These are phyloP conservation scores for Conus canariensis DNA, from an alignment of 2,888 invertebrate genomes.

Conservation along the genomic window DNA sequence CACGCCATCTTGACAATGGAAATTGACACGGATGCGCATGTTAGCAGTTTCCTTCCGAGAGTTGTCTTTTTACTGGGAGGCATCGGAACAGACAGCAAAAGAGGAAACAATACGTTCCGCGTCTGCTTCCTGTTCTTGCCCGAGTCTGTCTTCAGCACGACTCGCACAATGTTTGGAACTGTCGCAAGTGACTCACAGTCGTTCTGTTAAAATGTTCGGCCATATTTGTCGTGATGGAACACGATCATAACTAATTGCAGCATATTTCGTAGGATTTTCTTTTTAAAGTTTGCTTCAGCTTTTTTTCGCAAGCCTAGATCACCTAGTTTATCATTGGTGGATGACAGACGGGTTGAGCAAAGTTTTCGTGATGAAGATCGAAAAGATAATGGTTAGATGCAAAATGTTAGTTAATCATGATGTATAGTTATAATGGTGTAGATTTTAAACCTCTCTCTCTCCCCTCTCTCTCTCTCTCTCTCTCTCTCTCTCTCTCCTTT, in stretches of 20 bases:
- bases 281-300: no score
- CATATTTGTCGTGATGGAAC: background rate
- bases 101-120: conserved; percentile 18
- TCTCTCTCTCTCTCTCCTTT: background rate
- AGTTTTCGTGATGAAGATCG: no score
- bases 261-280: no score
- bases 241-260: no score
- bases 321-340: background rate
- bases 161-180: no score
- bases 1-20: background rate
- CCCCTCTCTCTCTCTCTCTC: background rate
- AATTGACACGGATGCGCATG: conserved; percentile 22
- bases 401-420: no score
- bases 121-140: conserved; percentile 1
- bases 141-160: background rate
- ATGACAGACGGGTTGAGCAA: no score
- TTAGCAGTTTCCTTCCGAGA: conserved; percentile 27
- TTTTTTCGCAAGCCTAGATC: no score
- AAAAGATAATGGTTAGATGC: background rate
- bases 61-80: conserved; percentile 31
- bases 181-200: no score
- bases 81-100: conserved; percentile 18
- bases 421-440: no score
- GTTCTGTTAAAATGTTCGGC: background rate
- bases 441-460: background rate